Evolutionary conservation across 2,113 vertebrate genomes (phyloP), one percentile per base, ranked within the genome.

Genomic region (Bettongia penicillata): DNA sequence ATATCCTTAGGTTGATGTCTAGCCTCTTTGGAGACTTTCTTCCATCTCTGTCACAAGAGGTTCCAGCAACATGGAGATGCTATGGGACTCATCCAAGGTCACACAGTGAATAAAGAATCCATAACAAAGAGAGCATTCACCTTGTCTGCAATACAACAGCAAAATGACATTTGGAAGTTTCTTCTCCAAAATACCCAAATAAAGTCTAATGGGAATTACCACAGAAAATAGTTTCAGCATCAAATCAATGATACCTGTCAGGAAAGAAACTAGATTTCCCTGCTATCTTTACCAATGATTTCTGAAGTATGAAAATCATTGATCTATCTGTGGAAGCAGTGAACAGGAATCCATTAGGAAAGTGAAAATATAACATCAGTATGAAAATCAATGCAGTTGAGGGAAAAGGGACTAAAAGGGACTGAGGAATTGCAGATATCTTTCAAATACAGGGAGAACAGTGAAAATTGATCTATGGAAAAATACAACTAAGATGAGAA

Each of bases 301-400:
- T 97, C 61, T 96, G 28, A 97, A 98, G 92, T 57, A 97, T 90
- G 95, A 84, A 98, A 98, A 95, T 53, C 91, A 97, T 96, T 98
- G 97, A 98, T 97, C 95, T 97, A 94, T 90, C 94, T 91, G 50
- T 96, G 47, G 93, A 31, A 95, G 91, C 37, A 94, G 12, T 51
- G 23, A 68, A 96, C 48, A 96, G 52, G 93, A 98, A 98, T 98
- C 95, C 97, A 97, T 97, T 96, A 61, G 55, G 95, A 97, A 96
- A 94, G 93, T 43, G 92, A 96, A 97, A 98, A 98, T 97, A 97
- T 23, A 28, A 31, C 89, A 94, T 90, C 92, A 95, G 97, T 95
- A 95, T 97, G 93, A 98, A 98, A 98, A 98, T 97, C 98, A 98
- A 97, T 98, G 96, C 49, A 96, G 53, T 9, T 68, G 51, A 95